A percentile compares a stretch with the other conserved stretches of the same genome.
phyloP scores from a whole-genome alignment of 1,140 invertebrate species.

The Diabrotica undecimpunctata region DNA sequence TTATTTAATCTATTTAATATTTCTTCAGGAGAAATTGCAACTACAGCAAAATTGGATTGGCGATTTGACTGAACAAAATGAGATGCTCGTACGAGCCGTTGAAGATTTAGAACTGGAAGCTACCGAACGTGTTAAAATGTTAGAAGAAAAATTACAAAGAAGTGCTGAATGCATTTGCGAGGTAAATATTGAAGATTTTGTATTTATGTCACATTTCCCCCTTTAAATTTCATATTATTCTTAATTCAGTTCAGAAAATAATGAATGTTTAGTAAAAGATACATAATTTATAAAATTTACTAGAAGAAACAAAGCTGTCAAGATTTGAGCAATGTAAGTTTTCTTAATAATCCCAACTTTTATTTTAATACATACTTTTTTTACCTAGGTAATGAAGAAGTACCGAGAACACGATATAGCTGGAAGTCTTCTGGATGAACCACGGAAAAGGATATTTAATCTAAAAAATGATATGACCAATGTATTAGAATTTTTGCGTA shows the following conservation, averaged over 20 bases:
- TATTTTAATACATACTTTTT: slow-evolving; percentile 12
- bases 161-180: slow-evolving; percentile 39
- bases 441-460: slow-evolving; percentile 36
- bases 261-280: no score
- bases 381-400: slow-evolving; percentile 40
- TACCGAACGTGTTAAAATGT: slow-evolving; percentile 50
- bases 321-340: no score
- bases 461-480: slow-evolving; percentile 39
- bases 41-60: slow-evolving; percentile 55
- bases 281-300: background rate
- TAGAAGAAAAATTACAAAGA: slow-evolving; percentile 49
- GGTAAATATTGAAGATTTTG: slow-evolving; percentile 25
- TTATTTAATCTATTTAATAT: no score
- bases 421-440: slow-evolving; percentile 32
- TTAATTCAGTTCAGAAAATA: no score
- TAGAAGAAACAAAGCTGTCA: background rate
- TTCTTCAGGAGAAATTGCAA: slow-evolving; percentile 51
- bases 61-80: slow-evolving; percentile 56
- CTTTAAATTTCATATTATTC: background rate
- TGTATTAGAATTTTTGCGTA: slow-evolving; percentile 37
- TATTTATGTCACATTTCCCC: background rate
- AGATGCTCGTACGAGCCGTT: slow-evolving; percentile 54
- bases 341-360: no score
- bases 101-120: slow-evolving; percentile 56
- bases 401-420: slow-evolving; percentile 36